Conservation (phyloP, 2,113 vertebrate genomes). For the Malurus melanocephalus region DNA sequence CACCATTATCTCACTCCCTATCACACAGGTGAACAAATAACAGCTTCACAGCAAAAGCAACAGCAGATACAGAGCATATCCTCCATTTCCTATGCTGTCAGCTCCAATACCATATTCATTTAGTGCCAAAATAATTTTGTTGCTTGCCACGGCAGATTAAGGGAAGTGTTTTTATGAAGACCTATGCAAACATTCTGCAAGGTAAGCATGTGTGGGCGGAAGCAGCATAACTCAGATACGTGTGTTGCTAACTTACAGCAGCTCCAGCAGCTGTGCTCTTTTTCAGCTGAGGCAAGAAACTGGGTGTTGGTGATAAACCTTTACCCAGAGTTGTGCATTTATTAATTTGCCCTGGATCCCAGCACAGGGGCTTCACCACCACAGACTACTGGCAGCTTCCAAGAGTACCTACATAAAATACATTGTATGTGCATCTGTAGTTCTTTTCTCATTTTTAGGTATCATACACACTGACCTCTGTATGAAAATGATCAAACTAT, state of each 20-base stretch:
- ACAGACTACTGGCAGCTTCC: neutral
- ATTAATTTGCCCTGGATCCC: neutral
- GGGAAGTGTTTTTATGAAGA: constrained; percentile 31
- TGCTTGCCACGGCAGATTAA: constrained; percentile 35
- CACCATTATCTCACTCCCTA: neutral
- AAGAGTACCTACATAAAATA: neutral
- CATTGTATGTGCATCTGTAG: neutral
- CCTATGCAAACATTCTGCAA: constrained; percentile 48
- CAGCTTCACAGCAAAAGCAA: neutral
- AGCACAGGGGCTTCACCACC: neutral
- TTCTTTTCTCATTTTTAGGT: neutral
- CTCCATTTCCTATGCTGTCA: neutral
- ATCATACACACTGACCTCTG: neutral
- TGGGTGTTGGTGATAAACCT: neutral
- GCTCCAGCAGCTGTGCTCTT: neutral
- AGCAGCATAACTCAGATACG: neutral
- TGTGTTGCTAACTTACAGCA: neutral
- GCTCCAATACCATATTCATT: neutral
- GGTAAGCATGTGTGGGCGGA: constrained; percentile 28
- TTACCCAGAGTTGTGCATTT: neutral
- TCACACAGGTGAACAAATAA: neutral
- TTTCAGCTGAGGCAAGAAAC: neutral
- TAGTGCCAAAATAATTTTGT: constrained; percentile 14
- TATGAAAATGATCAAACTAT: neutral
- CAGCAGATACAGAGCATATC: neutral